phyloP scores from a whole-genome alignment of 2,888 invertebrate species.

The Laspeyria flexula region DNA sequence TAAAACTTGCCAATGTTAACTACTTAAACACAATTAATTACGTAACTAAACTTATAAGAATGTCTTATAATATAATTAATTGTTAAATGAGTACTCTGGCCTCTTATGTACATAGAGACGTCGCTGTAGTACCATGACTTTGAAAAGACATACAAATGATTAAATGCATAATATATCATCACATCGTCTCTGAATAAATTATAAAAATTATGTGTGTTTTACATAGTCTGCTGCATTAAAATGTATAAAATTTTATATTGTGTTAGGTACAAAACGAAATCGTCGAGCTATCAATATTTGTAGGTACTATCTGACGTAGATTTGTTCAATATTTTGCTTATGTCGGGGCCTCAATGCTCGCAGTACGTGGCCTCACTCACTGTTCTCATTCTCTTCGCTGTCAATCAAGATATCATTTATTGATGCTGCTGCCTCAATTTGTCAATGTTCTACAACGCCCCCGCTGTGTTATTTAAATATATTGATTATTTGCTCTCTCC shows the following conservation, averaged over 20 bases:
- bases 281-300: conserved; percentile 61
- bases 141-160: conserved; percentile 7
- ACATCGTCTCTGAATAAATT: conserved; percentile 6
- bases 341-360: conserved; percentile 26
- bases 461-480: conserved; percentile 1
- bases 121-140: conserved; percentile 10
- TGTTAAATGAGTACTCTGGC: conserved; percentile 2
- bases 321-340: conserved; percentile 19
- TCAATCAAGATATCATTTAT: conserved; percentile 31
- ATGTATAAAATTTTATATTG: conserved; percentile 42
- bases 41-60: neutral
- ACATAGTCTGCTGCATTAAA: conserved; percentile 14
- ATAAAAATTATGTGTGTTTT: conserved; percentile 12
- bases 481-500: neutral
- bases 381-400: conserved; percentile 16
- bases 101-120: conserved; percentile 5
- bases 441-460: conserved; percentile 10
- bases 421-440: conserved; percentile 14
- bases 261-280: conserved; percentile 35
- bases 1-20: no score
- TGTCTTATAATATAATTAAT: conserved; percentile 3
- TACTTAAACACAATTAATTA: no score
- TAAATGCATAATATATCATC: neutral
- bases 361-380: conserved; percentile 20
- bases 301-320: conserved; percentile 58